Base-by-base conservation (phyloP, 1,140 invertebrate genomes). In the Lepidurus packardi region DNA sequence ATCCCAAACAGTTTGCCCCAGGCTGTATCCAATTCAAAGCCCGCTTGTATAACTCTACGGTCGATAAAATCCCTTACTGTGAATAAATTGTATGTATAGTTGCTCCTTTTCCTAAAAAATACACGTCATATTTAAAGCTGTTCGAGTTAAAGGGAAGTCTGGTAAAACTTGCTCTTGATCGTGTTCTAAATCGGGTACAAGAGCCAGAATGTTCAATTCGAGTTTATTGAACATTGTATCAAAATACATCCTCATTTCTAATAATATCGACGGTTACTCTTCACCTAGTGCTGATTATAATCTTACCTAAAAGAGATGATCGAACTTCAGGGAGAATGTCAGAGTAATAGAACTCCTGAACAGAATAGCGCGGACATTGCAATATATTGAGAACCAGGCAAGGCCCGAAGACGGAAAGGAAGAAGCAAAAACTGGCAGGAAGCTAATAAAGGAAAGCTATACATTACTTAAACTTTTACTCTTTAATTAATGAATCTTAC, bases 171-270 rank as follows among this genome's bases (percentile, higher is more conserved):
- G 21, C 53, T 65, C 53, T 65, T 65, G 16, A 16, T 65, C 53
- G 13, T 65, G n/a, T 1, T 65, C 53, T 21, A 65, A 21, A 13
- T 65, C 53, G 8, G 53, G 53, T n/a, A 16, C 53, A 21, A 65
- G 16, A 21, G 53, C 53, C 16, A 65, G 21, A n/a, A 65, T 65
- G 21, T 65, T 65, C 9, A n/a, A 65, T 65, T 65, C 53, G 16
- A 65, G 53, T 16, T 65, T 65, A 16, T 65, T 3, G 53, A 65
- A 65, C 53, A 65, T 11, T 21, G n/a, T 65, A 65, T 65, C 21
- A 21, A 65, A 65, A 65, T 65, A 65, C 53, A 65, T 65, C 13
- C 53, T 65, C 13, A 65, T 65, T 65, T 65, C 53, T 65, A 34
- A 34, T 34, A 2, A 34, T 34, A 34, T 34, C 34, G 34, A 34